Evolutionary conservation across 1,140 invertebrate genomes (phyloP).

Genomic region (Monomorium pharaonis): DNA sequence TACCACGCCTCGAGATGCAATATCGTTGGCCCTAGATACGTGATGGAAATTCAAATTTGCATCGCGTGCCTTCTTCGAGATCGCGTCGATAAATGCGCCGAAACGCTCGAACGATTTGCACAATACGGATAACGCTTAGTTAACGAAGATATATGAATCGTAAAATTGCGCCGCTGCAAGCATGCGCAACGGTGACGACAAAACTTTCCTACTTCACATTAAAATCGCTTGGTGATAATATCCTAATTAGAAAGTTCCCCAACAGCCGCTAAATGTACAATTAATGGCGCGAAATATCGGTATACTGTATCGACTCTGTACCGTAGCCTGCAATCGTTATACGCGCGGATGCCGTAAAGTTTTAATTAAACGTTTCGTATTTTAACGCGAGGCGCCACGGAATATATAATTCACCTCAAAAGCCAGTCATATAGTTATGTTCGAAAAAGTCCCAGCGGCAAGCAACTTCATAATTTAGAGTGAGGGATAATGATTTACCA

Average conservation of each 20-base stretch:
- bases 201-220: slow-evolving; percentile 25
- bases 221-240: slow-evolving; percentile 46
- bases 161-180: slow-evolving; percentile 15
- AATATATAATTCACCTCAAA: slow-evolving; percentile 31
- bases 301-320: slow-evolving; percentile 34
- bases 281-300: slow-evolving; percentile 45
- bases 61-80: slow-evolving; percentile 13
- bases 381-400: slow-evolving; percentile 9
- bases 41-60: slow-evolving; percentile 68
- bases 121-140: neutral
- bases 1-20: slow-evolving; percentile 49
- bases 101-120: neutral
- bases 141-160: slow-evolving; percentile 13
- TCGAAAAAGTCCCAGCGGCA: slow-evolving; percentile 30
- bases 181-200: neutral
- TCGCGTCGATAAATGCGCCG: slow-evolving; percentile 45
- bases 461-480: slow-evolving; percentile 43
- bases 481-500: slow-evolving; percentile 32
- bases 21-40: slow-evolving; percentile 41
- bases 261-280: slow-evolving; percentile 42
- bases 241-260: slow-evolving; percentile 45
- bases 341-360: slow-evolving; percentile 27
- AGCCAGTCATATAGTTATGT: slow-evolving; percentile 6
- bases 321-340: slow-evolving; percentile 26
- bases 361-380: slow-evolving; percentile 59